A percentile compares a stretch with the other conserved stretches of the same genome.
Conservation (phyloP, 1,140 invertebrate genomes). For the Drosophila murphyi region DNA sequence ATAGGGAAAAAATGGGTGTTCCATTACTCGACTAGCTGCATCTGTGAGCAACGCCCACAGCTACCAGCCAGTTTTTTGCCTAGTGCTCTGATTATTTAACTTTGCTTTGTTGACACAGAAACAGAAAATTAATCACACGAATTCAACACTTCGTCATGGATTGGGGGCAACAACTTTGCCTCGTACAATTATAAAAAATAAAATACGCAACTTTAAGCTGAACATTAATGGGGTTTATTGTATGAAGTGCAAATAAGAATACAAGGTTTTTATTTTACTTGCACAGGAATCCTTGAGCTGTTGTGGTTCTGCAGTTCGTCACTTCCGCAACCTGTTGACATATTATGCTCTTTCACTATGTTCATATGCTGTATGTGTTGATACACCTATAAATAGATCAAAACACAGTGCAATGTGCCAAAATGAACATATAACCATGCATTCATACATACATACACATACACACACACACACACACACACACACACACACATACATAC, state of each 20-base stretch:
- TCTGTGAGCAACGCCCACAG: constrained; percentile 17
- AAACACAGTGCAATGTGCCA: constrained; percentile 73
- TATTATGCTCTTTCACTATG: constrained; percentile 40
- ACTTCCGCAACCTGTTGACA: constrained; percentile 82
- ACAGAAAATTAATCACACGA: constrained; percentile 46
- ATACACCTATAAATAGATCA: constrained; percentile 64
- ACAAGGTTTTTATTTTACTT: constrained; percentile 25
- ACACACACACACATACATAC: background rate
- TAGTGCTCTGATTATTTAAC: constrained; percentile 43
- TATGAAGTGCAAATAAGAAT: background rate
- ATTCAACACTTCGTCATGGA: constrained; percentile 42
- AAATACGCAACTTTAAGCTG: background rate
- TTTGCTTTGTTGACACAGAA: constrained; percentile 40
- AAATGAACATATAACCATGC: constrained; percentile 31
- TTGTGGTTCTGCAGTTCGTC: constrained; percentile 26
- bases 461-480: background rate
- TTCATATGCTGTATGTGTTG: constrained; percentile 33
- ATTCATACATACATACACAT: constrained; percentile 1
- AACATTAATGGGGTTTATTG: constrained; percentile 10
- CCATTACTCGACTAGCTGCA: constrained; percentile 16
- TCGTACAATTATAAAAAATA: constrained; percentile 10
- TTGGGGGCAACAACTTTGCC: background rate
- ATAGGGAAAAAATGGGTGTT: constrained; percentile 52
- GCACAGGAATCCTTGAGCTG: constrained; percentile 56
- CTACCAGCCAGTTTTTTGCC: background rate